Base-by-base conservation (phyloP, 2,888 invertebrate species). In the Drosophila robusta region DNA sequence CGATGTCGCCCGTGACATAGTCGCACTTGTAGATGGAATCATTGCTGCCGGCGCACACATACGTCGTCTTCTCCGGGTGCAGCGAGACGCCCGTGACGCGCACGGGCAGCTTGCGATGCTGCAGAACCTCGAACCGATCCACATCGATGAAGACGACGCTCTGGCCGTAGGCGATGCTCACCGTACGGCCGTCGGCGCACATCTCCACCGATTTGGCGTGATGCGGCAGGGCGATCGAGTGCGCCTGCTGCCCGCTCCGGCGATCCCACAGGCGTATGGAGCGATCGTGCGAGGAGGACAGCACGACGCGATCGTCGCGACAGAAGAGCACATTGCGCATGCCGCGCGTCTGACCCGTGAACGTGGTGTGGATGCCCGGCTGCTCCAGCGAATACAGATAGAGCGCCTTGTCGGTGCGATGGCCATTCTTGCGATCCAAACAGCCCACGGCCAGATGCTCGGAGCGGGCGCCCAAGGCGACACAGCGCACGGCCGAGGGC, bases 1-100 rank as follows among this genome's bases (percentile, higher is more conserved):
- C 92, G 46, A 98, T 97, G 55, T 94, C 94, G 65, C 98, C 98
- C 14, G 96, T 96, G 68, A 95, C 94, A 90, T 96, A 98, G 91
- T 98, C 97, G 91, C 95, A 98, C 93, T 98, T 98, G 93, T 98
- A 98, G 93, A 98, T 96, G 92, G 96, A 97, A 79, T 97, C 95
- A 91, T 98, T 97, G 89, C 97, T 97, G 0, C 98, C 98, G 29
- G 97, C 98, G 89, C 97, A 97, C 1, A 98, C 98, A 92, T 98
- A 98, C 47, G 97, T 95, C 57, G 95, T 94, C 78, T 96, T 96
- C 77, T 96, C 95, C 0, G 97, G 97, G 92, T 98, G 96, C 56
- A 98, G 93, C 38, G 98, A 97, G 0, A 98, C 98, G 14, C 97
- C 96, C 91, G 96, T 96, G 55, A 97, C 95, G 81, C 95, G 95